These are phyloP conservation scores for Tridacna gigas DNA, from an alignment of 2,888 invertebrate genomes.

Conservation along the genomic window DNA sequence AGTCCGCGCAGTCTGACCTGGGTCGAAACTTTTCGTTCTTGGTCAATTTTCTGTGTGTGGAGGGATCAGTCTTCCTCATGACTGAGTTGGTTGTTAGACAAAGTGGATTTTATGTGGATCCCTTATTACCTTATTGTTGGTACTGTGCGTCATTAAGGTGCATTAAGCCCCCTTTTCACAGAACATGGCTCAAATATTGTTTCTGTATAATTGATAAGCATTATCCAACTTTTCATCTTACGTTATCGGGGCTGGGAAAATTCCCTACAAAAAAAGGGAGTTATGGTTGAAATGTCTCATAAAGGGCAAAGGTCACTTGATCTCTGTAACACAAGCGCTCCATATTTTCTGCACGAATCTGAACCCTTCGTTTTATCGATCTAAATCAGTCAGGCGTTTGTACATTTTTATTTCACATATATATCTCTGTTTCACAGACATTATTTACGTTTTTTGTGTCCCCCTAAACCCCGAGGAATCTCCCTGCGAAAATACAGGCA, in stretches of 20 bases:
- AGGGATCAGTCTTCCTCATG: too few relatives aligned
- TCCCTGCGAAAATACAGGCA: neutral
- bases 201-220: neutral
- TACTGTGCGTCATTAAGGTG: too few relatives aligned
- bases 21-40: too few relatives aligned
- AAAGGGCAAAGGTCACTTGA: conserved; percentile 44
- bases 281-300: conserved; percentile 49
- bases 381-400: conserved; percentile 3
- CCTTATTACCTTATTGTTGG: too few relatives aligned
- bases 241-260: conserved; percentile 33
- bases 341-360: conserved; percentile 18
- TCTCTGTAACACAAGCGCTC: conserved; percentile 25
- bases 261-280: conserved; percentile 10
- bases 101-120: too few relatives aligned
- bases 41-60: too few relatives aligned
- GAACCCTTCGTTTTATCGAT: conserved; percentile 6
- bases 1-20: too few relatives aligned
- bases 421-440: neutral
- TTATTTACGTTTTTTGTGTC: conserved; percentile 2
- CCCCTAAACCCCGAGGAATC: neutral
- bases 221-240: conserved; percentile 5
- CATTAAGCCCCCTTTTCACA: too few relatives aligned
- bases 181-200: too few relatives aligned
- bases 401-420: neutral
- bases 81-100: too few relatives aligned